Conservation (phyloP, 2,113 vertebrate species). For the Ctenodactylus gundi region DNA sequence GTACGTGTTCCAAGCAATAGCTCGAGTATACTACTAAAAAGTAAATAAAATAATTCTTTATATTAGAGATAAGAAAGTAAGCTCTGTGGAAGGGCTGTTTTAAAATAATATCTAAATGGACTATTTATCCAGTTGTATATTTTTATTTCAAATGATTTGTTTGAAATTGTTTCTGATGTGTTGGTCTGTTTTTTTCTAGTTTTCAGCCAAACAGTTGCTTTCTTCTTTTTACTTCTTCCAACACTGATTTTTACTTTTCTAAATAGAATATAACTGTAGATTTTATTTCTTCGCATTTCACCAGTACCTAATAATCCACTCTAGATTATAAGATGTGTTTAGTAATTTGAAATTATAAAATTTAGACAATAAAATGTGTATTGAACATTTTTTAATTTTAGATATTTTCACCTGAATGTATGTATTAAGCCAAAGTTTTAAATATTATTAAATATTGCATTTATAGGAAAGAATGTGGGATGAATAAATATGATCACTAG, state of each 20-base stretch:
- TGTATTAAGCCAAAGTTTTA: slow-evolving; percentile 66
- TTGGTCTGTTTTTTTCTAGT: slow-evolving; percentile 28
- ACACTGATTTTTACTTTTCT: slow-evolving; percentile 45
- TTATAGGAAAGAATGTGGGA: neutral
- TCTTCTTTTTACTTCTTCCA: neutral
- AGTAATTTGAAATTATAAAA: slow-evolving; percentile 73
- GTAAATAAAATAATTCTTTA: slow-evolving; percentile 43
- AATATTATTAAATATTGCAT: slow-evolving; percentile 58
- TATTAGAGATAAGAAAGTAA: slow-evolving; percentile 47
- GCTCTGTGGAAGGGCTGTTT: slow-evolving; percentile 48
- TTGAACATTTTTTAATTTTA: slow-evolving; percentile 46
- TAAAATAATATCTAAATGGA: neutral
- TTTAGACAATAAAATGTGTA: slow-evolving; percentile 73
- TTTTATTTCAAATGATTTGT: slow-evolving; percentile 58
- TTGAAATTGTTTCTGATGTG: slow-evolving; percentile 38
- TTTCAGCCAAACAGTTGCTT: slow-evolving; percentile 39
- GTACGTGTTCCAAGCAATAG: slow-evolving; percentile 66
- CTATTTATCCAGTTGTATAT: slow-evolving; percentile 2
- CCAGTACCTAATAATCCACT: slow-evolving; percentile 57
- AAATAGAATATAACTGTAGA: slow-evolving; percentile 55
- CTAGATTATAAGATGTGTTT: slow-evolving; percentile 54
- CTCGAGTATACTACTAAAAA: neutral
- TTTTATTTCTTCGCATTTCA: slow-evolving; percentile 63
- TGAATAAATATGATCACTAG: slow-evolving; percentile 35
- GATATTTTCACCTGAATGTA: slow-evolving; percentile 59